Evolutionary conservation across 2,797 vertebrate genomes (phyloP).

Genomic region (Halcyon chelicuti): DNA sequence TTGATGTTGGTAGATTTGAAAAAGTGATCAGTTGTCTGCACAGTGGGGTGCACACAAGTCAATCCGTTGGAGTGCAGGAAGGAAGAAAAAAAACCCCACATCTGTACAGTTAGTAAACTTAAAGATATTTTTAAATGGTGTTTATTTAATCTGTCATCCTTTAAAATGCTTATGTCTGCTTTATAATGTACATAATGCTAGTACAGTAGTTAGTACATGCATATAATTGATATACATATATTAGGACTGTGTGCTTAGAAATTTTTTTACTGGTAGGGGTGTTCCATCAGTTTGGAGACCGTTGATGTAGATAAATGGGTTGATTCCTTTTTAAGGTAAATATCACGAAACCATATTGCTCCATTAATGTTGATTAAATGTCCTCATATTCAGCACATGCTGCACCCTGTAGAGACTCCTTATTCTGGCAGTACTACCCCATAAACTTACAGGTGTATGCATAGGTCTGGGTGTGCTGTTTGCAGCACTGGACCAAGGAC

Average conservation of each 20-base stretch:
- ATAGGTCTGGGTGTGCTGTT: neutral
- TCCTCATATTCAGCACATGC: neutral
- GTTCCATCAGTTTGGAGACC: neutral
- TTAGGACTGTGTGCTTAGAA: neutral
- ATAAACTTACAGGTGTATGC: accelerated
- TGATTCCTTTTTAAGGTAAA: neutral
- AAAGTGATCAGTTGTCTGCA: neutral
- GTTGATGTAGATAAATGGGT: neutral
- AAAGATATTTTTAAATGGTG: neutral
- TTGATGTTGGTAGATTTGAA: neutral
- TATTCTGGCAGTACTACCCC: neutral
- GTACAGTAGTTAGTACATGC: neutral
- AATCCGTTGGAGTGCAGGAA: neutral
- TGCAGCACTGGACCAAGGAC: neutral
- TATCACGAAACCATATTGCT: neutral
- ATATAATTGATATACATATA: neutral
- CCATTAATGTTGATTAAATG: neutral
- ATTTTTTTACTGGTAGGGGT: neutral
- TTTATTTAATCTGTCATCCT: neutral
- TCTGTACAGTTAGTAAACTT: neutral
- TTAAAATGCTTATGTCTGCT: neutral
- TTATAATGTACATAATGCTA: neutral
- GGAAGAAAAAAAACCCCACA: neutral
- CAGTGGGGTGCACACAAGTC: neutral
- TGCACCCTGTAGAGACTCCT: neutral